Evolutionary conservation across 1,140 invertebrate genomes (phyloP).

Genomic region (Coenobita brevimanus): DNA sequence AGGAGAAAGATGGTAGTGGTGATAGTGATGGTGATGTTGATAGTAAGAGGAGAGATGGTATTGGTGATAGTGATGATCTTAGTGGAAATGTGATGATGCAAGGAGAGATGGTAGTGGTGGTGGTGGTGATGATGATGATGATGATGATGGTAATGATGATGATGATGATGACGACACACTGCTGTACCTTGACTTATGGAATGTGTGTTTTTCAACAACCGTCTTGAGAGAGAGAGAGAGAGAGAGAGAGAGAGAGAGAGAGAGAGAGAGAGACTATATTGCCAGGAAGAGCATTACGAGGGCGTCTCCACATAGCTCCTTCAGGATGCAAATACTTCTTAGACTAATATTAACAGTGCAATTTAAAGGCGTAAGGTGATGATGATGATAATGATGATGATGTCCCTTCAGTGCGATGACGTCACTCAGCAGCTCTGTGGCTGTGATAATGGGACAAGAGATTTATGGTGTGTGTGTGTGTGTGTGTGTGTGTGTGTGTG

Average conservation of each 20-base stretch:
- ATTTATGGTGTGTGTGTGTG: too few relatives aligned
- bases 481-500: too few relatives aligned
- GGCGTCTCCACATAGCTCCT: too few relatives aligned
- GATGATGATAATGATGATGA: too few relatives aligned
- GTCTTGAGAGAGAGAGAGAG: not conserved
- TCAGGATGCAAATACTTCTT: too few relatives aligned
- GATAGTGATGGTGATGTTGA: not conserved
- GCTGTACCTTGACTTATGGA: not conserved
- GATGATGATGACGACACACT: not conserved
- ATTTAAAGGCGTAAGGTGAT: too few relatives aligned
- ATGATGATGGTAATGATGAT: not conserved
- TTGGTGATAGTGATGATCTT: not conserved
- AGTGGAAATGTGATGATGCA: not conserved
- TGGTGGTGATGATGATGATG: not conserved
- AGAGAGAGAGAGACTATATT: not conserved
- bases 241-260: not conserved
- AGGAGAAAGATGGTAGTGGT: not conserved
- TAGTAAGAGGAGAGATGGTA: not conserved
- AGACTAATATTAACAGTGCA: too few relatives aligned
- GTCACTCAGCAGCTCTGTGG: not conserved
- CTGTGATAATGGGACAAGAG: not conserved
- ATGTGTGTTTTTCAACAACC: too few relatives aligned
- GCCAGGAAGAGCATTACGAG: not conserved
- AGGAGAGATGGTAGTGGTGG: not conserved
- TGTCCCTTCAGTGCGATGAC: too few relatives aligned